phyloP scores from a whole-genome alignment of 1,140 invertebrate genomes.

The Condylostylus longicornis region DNA sequence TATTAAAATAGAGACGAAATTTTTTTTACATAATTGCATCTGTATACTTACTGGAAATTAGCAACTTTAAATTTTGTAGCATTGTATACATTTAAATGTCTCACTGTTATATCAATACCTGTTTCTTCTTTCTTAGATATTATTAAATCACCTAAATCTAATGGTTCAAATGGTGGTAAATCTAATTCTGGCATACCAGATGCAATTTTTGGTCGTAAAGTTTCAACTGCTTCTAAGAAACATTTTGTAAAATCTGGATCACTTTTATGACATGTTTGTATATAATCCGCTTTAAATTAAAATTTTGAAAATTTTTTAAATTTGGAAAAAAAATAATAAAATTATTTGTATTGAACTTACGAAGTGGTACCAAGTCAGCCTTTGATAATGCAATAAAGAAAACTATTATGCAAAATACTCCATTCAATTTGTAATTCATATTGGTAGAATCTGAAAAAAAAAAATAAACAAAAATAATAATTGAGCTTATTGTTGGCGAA shows the following conservation, averaged over 20 bases:
- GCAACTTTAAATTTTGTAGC: slow-evolving; percentile 43
- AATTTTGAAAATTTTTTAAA: slow-evolving; percentile 1
- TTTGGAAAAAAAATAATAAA: background rate
- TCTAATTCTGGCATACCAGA: slow-evolving; percentile 41
- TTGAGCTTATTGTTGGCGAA: no score
- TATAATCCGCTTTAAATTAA: slow-evolving; percentile 39
- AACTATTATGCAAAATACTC: slow-evolving; percentile 6
- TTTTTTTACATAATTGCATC: background rate
- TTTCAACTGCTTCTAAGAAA: slow-evolving; percentile 35
- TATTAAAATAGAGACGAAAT: background rate
- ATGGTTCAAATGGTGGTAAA: slow-evolving; percentile 43
- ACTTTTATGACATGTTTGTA: slow-evolving; percentile 40
- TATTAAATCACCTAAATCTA: slow-evolving; percentile 42
- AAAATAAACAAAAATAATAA: background rate
- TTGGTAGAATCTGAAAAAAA: slow-evolving; percentile 3
- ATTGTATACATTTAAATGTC: slow-evolving; percentile 39
- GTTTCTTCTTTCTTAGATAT: slow-evolving; percentile 33
- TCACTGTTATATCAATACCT: slow-evolving; percentile 38
- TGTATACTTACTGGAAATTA: slow-evolving; percentile 36
- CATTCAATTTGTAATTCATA: background rate
- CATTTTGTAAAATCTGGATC: slow-evolving; percentile 42
- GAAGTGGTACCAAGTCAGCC: slow-evolving; percentile 12
- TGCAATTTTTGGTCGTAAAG: slow-evolving; percentile 33
- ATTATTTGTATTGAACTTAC: slow-evolving; percentile 11
- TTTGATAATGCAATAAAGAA: slow-evolving; percentile 12